Percentiles rank a stretch among this genome's conserved stretches.
Evolutionary conservation across 2,888 invertebrate species (phyloP).

Genomic region (Anaspis maculata): DNA sequence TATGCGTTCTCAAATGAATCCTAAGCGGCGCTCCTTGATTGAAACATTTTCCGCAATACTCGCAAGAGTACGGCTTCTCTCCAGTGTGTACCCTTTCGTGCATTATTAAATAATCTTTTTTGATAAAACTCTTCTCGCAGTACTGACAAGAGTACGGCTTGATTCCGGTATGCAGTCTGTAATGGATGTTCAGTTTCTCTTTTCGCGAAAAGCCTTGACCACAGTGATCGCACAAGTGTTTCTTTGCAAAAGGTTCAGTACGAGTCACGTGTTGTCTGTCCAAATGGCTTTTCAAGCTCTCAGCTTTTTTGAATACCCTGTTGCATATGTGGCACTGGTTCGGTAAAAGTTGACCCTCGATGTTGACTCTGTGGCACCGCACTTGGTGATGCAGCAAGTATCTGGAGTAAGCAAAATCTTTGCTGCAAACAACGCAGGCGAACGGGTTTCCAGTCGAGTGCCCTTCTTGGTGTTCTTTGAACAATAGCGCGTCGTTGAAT

Average conservation of each 20-base stretch:
- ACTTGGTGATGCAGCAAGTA: slow-evolving; percentile 31
- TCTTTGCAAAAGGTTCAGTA: slow-evolving; percentile 25
- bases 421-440: slow-evolving; percentile 41
- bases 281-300: slow-evolving; percentile 42
- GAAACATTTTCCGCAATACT: slow-evolving; percentile 55
- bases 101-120: slow-evolving; percentile 44
- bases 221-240: slow-evolving; percentile 34
- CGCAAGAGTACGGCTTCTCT: slow-evolving; percentile 54
- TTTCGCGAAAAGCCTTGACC: slow-evolving; percentile 33
- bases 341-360: slow-evolving; percentile 40
- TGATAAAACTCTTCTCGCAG: slow-evolving; percentile 36
- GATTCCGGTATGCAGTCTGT: slow-evolving; percentile 33
- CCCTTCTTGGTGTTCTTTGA: slow-evolving; percentile 39
- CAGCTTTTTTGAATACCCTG: slow-evolving; percentile 31
- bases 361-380: slow-evolving; percentile 33
- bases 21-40: slow-evolving; percentile 53
- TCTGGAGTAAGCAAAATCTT: slow-evolving; percentile 34
- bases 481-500: slow-evolving; percentile 39
- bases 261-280: slow-evolving; percentile 30
- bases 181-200: slow-evolving; percentile 32
- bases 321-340: slow-evolving; percentile 33
- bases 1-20: slow-evolving; percentile 54
- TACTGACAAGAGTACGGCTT: slow-evolving; percentile 33
- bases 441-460: slow-evolving; percentile 40
- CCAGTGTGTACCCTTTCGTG: slow-evolving; percentile 56